Base-by-base conservation (phyloP, 1,140 invertebrate genomes). In the Babylonia areolata region DNA sequence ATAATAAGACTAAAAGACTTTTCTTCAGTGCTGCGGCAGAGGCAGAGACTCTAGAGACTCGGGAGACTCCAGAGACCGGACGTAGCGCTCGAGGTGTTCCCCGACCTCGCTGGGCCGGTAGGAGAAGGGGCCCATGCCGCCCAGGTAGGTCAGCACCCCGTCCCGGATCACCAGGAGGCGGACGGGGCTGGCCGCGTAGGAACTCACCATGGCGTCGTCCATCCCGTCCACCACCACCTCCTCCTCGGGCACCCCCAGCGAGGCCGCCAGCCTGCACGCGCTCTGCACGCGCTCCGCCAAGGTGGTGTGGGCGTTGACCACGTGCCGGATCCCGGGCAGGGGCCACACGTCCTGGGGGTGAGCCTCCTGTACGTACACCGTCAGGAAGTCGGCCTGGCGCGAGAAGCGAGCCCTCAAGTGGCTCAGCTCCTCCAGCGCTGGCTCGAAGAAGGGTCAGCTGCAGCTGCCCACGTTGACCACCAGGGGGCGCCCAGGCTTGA, bases 381-480 rank as follows among this genome's bases (percentile, higher is more conserved):
- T 86, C 0, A 92, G 33, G 87, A 92, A 92, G 78, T 91, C 90
- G 0, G 87, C 90, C 35, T 85, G 40, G 64, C 81, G 84, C 64
- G 85, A 84, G 71, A 90, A 92, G 23, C 91, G 28, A 3, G 28
- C 42, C n/a, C 40, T 3, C 9, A 80, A 9, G 78, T 3, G 42
- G 11, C 31, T 6, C 5, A 80, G 46, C 42, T 80, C 78, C 31
- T 33, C 40, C 23, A 80, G 78, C 78, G 33, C 75, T 58, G 82
- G 86, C 84, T 91, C 89, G 78, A 91, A 91, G 73, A 89, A 86
- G 9, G 90, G 90, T 92, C 91, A 92, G 88, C 88, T 91, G 84
- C 91, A 92, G 85, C 90, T 92, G 0, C 92, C 92, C 79, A 92
- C 92, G 87, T 89, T 89, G 12, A 92, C 84, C 35, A 92, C 87